Base-by-base conservation (phyloP, 2,888 invertebrate genomes). In the Antitype chi region DNA sequence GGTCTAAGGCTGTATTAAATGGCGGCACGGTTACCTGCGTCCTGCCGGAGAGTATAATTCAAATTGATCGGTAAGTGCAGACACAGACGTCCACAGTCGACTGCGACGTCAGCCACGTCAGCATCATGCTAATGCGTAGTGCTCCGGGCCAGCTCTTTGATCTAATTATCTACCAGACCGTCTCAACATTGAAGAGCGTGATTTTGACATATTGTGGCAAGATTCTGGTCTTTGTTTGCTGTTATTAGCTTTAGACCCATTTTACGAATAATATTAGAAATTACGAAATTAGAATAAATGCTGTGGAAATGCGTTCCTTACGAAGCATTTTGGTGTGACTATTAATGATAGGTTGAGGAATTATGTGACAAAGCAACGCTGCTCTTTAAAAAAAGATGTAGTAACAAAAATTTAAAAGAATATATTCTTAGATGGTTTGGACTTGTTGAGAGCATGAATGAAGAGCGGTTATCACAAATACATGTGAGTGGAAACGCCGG, bases 41-140 rank as follows among this genome's bases (percentile, higher is more conserved):
- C 76, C 82, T 84, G 74, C 72, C 77, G 71, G 67, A 84, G 82
- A 87, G 81, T 86, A 76, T 89, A 88, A 88, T 87, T 90, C 83
- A 74, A 87, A 90, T 88, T 76, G 88, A 85, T 66, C 73, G 84
- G 81, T 87, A 85, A 87, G 80, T 81, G 85, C 87, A 85, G 85
- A 87, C 81, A 80, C 84, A 80, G 85, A 85, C 81, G 80, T 82
- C 70, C 78, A 83, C 84, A 75, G 82, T 84, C 78, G 59, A 82
- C 78, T 77, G 79, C 64, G 64, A 47, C 53, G 52, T 71, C 57
- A 57, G 43, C 69, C 43, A 70, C 75, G 73, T 83, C 80, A 79
- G 75, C 76, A 70, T 78, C 85, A 84, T 84, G 84, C 79, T 89
- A 86, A 88, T 88, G 81, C 84, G 75, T 77, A 32, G 52, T 80